phyloP scores from a whole-genome alignment of 2,113 vertebrate species.

The Gadus chalcogrammus region DNA sequence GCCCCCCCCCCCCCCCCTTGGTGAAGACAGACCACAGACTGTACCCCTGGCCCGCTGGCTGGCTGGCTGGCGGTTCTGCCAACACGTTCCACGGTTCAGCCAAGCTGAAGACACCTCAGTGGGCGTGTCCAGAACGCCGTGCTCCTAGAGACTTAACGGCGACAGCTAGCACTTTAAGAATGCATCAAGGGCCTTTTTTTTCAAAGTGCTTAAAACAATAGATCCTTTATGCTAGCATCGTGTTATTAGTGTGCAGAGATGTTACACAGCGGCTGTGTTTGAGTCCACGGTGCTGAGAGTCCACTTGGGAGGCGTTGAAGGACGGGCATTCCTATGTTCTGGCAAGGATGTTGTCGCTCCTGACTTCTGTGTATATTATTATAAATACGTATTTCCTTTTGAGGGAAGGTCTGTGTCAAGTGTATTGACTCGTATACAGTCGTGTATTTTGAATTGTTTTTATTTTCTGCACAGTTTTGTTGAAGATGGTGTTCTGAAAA shows the following conservation, averaged over 20 bases:
- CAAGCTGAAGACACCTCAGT: slow-evolving; percentile 71
- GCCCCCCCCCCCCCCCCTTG: slow-evolving; percentile 22
- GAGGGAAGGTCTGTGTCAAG: slow-evolving; percentile 67
- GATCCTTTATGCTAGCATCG: slow-evolving; percentile 51
- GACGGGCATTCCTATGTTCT: slow-evolving; percentile 66
- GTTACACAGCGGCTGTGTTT: slow-evolving; percentile 18
- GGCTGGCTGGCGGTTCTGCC: slow-evolving; percentile 44
- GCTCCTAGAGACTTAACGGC: slow-evolving; percentile 48
- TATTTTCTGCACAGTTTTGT: slow-evolving; percentile 69
- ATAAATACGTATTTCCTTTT: slow-evolving; percentile 65
- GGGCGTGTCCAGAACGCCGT: slow-evolving; percentile 54
- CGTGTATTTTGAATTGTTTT: slow-evolving; percentile 66
- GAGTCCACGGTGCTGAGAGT: slow-evolving; percentile 60
- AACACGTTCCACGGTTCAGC: slow-evolving; percentile 76
- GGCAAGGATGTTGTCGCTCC: slow-evolving; percentile 63
- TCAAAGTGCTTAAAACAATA: slow-evolving; percentile 71
- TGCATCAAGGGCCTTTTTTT: slow-evolving; percentile 63
- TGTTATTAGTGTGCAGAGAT: slow-evolving; percentile 34
- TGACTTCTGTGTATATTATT: slow-evolving; percentile 65
- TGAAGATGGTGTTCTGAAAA: slow-evolving; percentile 60
- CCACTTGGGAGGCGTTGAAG: slow-evolving; percentile 29
- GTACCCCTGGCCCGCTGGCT: slow-evolving; percentile 30
- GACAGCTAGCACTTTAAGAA: slow-evolving; percentile 66
- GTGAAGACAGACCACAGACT: slow-evolving; percentile 21
- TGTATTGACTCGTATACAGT: slow-evolving; percentile 64